A percentile compares a stretch with the other conserved stretches of the same genome.
phyloP scores from a whole-genome alignment of 2,888 invertebrate genomes.

The Drosophila birchii region DNA sequence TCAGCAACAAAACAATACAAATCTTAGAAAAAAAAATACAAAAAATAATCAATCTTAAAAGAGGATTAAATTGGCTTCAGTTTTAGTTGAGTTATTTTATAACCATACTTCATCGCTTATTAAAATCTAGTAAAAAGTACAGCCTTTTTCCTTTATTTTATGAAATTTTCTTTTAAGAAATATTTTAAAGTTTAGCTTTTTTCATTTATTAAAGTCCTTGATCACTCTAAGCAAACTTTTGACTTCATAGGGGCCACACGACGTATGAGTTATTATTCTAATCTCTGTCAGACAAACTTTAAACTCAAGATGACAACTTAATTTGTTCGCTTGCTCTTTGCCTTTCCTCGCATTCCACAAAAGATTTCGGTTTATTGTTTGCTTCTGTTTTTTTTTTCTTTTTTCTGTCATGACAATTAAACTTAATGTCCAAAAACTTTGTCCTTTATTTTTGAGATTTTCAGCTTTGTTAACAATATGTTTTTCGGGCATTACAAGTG shows the following conservation, averaged over 20 bases:
- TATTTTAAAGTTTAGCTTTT: neutral
- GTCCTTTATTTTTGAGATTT: constrained; percentile 16
- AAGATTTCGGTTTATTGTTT: constrained; percentile 23
- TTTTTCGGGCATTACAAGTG: constrained; percentile 10
- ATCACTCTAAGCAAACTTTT: neutral
- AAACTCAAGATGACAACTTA: constrained; percentile 33
- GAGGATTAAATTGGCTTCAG: neutral
- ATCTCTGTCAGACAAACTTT: constrained; percentile 37
- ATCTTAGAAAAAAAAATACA: constrained; percentile 3
- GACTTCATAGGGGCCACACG: constrained; percentile 15
- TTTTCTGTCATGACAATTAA: constrained; percentile 61
- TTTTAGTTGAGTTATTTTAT: neutral
- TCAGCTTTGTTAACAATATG: constrained; percentile 47
- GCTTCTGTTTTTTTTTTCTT: constrained; percentile 10
- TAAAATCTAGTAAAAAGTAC: neutral
- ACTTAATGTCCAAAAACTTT: constrained; percentile 68
- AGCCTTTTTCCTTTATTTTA: neutral
- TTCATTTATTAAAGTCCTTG: neutral
- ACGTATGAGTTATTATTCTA: constrained; percentile 42
- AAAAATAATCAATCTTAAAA: constrained; percentile 47
- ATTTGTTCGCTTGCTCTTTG: constrained; percentile 1
- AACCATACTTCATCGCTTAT: neutral
- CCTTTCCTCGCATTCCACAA: neutral
- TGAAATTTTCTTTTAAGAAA: neutral
- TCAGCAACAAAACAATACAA: constrained; percentile 4